Percentiles rank a stretch among this genome's conserved stretches.
Evolutionary conservation across 2,113 vertebrate genomes (phyloP).

Genomic region (Equus przewalskii): DNA sequence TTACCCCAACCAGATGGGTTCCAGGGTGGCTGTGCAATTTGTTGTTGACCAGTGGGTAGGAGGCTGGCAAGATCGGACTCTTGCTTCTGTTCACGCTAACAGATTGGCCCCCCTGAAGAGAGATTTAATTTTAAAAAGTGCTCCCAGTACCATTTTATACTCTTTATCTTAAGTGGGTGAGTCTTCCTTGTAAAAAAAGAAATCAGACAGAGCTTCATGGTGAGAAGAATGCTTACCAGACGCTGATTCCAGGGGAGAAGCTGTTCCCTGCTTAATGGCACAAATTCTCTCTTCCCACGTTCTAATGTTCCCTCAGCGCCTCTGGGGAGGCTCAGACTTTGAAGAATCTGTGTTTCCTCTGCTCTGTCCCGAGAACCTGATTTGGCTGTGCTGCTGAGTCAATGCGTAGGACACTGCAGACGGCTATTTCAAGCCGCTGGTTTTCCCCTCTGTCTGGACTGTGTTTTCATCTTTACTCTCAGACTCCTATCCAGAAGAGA

Average conservation of each 20-base stretch:
- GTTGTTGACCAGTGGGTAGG: not conserved
- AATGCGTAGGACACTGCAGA: fast-evolving
- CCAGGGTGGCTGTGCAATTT: too few species aligned
- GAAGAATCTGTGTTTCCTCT: not conserved
- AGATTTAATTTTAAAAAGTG: not conserved
- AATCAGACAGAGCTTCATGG: not conserved
- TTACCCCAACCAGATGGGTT: fast-evolving
- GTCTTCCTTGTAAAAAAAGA: not conserved
- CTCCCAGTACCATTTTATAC: too few species aligned
- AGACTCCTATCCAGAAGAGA: too few species aligned
- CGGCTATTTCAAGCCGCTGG: too few species aligned
- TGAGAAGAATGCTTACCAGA: not conserved
- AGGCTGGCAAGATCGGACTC: not conserved
- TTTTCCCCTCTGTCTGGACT: not conserved
- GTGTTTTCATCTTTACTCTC: not conserved
- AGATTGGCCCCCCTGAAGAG: not conserved
- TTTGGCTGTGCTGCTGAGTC: not conserved
- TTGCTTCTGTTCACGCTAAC: not conserved
- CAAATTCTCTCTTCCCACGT: too few species aligned
- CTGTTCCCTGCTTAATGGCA: not conserved
- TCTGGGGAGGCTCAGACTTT: not conserved
- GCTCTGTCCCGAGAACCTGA: not conserved
- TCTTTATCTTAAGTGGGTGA: not conserved
- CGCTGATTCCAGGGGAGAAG: not conserved
- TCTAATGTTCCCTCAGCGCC: not conserved